Evolutionary conservation across 2,888 invertebrate species (phyloP), one percentile per base, ranked within the genome.

Genomic region (Athalia circularis): DNA sequence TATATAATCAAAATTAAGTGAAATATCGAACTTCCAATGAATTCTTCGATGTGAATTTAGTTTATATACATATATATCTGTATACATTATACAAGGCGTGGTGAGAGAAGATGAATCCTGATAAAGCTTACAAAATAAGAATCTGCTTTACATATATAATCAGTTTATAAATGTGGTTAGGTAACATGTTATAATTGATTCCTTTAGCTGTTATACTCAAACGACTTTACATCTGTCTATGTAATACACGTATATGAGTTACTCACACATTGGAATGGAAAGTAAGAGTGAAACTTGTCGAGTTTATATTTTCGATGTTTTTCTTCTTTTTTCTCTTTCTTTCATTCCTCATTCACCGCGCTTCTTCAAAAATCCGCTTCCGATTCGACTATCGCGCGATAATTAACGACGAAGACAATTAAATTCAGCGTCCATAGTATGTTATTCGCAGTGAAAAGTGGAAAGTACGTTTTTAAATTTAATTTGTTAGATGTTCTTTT

Each of bases 221-320:
- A 54, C 54, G 8, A 8, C 54, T 5, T 65, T 50, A 48, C 5
- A 29, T 5, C 11, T 43, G 13, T 57, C 8, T 70, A 2, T n/a
- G 43, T 70, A 11, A 70, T 43, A 45, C 9, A 54, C n/a, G n/a
- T n/a, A 54, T n/a, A 50, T 50, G 52, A 13, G 50, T 54, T 47
- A 47, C 59, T 47, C 7, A 62, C 57, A 78, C 77, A 61, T 72
- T 74, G 29, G 13, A 43, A 29, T 48, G 72, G 77, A 78, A 78
- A 78, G 77, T 78, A 50, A 62, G 70, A 78, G 78, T 75, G 74
- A 78, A 78, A 78, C 68, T 78, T 75, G 7, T 29, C 65, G 65
- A 54, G 65, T 61, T 57, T 29, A 15, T 52, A 72, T 47, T 75
- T 47, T 54, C 43, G 29, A 29, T 29, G 45, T 59, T 59, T 13